A percentile compares a stretch with the other conserved stretches of the same genome.
phyloP scores from a whole-genome alignment of 2,888 invertebrate genomes.

The Myathropa florea region DNA sequence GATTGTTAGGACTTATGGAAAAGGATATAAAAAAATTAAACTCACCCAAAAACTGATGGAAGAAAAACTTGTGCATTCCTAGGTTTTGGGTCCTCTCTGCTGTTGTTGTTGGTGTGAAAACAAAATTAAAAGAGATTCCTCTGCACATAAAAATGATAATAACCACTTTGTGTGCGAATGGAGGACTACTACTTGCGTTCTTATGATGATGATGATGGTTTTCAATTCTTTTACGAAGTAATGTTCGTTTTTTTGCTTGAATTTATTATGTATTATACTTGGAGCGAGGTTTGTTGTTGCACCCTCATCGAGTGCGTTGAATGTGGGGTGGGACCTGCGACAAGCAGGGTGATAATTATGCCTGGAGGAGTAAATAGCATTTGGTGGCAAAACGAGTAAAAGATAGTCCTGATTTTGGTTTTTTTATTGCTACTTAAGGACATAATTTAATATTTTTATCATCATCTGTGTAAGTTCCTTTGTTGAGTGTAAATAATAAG shows the following conservation, averaged over 20 bases:
- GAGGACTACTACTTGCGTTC: slow-evolving; percentile 48
- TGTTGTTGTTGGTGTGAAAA: slow-evolving; percentile 21
- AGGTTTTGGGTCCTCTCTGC: not conserved
- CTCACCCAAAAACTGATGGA: slow-evolving; percentile 15
- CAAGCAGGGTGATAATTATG: slow-evolving; percentile 57
- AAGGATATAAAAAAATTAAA: slow-evolving; percentile 54
- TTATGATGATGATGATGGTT: slow-evolving; percentile 49
- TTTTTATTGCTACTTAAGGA: slow-evolving; percentile 61
- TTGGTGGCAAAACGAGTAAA: slow-evolving; percentile 39
- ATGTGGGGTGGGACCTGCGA: slow-evolving; percentile 31
- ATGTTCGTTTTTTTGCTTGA: not conserved
- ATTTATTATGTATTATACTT: slow-evolving; percentile 8
- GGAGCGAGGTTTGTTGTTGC: not conserved
- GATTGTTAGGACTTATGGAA: slow-evolving; percentile 42
- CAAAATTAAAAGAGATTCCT: slow-evolving; percentile 63
- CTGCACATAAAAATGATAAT: slow-evolving; percentile 68
- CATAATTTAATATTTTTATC: slow-evolving; percentile 62
- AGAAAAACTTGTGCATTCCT: slow-evolving; percentile 1
- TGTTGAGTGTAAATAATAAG: not conserved
- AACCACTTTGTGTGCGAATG: slow-evolving; percentile 57
- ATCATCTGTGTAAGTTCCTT: slow-evolving; percentile 43
- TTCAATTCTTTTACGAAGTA: slow-evolving; percentile 58
- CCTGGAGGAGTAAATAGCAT: not conserved
- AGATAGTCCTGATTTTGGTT: slow-evolving; percentile 51
- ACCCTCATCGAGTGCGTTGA: slow-evolving; percentile 8